Base-by-base conservation (phyloP, 2,113 vertebrate genomes). In the Dromaius novaehollandiae region DNA sequence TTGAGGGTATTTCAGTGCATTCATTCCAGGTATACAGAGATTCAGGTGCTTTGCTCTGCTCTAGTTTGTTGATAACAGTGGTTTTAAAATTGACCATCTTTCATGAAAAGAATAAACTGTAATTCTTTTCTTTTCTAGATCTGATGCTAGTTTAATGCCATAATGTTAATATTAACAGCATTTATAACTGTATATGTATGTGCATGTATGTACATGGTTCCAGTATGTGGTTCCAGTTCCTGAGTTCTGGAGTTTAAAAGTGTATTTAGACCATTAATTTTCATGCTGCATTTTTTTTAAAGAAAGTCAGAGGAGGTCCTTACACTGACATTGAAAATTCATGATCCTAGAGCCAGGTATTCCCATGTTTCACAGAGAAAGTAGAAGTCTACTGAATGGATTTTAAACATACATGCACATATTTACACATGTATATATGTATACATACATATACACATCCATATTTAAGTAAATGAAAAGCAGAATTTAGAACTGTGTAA, bases 191-290 rank as follows among this genome's bases (percentile, higher is more conserved):
- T 48, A 19, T 19, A 19, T 48, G 6, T 48, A 48, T 48, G 12
- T 69, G 63, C 44, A 17, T 46, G 44, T 46, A 46, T 46, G 44
- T 46, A 46, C 44, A n/a, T n/a, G n/a, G n/a, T n/a, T n/a, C n/a
- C n/a, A n/a, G n/a, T n/a, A n/a, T n/a, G n/a, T 98, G 96, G 97
- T 98, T 98, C 98, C 97, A 98, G 97, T 98, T 98, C 97, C 96
- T 98, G 97, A 97, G 94, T 98, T 97, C 98, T 98, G 98, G 98
- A 98, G 97, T 98, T 98, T 95, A 98, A 97, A 98, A 98, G 92
- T 96, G 95, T 97, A 96, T 96, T 98, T 97, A 97, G 96, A 97
- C 95, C 96, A 96, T 98, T 98, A 97, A 97, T 98, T 97, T 97
- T 95, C 97, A 98, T 98, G 98, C 98, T 98, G 97, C 97, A 97